Base-by-base conservation (phyloP, 2,113 vertebrate genomes). In the Eptesicus fuscus region DNA sequence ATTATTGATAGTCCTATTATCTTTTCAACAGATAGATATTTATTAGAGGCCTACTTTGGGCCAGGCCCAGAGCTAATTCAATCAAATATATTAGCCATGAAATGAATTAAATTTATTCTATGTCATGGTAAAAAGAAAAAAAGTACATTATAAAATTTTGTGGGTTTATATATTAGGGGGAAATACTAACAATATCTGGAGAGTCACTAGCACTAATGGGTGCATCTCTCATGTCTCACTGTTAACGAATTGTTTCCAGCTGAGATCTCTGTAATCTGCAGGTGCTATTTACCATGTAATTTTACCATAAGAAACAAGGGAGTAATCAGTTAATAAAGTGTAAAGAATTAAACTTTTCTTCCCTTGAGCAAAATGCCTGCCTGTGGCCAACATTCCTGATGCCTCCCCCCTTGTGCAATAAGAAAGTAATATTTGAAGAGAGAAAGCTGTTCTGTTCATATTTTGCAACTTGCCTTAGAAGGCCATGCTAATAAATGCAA, bases 291-390 rank as follows among this genome's bases (percentile, higher is more conserved):
- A 91, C 91, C 88, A 82, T 95, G 91, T 90, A 79, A 91, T 87
- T 96, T 95, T 94, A 94, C 77, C 89, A 87, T 88, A 93, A 73
- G 73, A 96, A 96, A 96, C 91, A 91, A 96, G 76, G 47, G 47
- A 92, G 56, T 96, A 95, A 96, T 96, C 86, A 91, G 40, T 95
- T 93, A 97, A 96, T 91, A 93, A 95, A 96, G 56, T 93, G 59
- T 96, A 94, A 96, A 97, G 74, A 96, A 97, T 94, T 96, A 73
- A 56, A 79, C 93, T 95, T 95, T 89, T 88, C 91, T 69, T 18
- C 69, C 63, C 85, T 95, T 94, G 74, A 95, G 85, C 96, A 94
- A 94, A 95, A 86, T 97, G 82, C 86, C 70, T 95, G 67, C 4
- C 90, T 91, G 40, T 91, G 63, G 74, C 92, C 90, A 97, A 94